Evolutionary conservation across 2,888 invertebrate genomes (phyloP), one percentile per base, ranked within the genome.

Genomic region (Andricus curvator): DNA sequence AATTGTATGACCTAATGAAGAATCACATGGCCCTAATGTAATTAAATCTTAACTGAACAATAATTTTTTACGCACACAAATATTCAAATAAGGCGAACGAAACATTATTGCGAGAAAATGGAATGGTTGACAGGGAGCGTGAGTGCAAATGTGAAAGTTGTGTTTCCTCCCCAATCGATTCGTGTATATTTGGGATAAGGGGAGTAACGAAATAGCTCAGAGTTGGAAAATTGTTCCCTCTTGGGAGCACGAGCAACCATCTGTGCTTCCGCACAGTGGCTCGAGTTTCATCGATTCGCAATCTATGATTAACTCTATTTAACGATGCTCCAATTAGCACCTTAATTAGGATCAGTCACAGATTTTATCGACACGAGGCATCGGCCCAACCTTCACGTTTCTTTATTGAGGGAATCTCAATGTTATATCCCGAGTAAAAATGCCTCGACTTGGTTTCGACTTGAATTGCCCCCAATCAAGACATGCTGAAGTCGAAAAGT

Each of bases 251-350:
- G 48, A 68, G 8, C 22, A 25, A 15, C 22, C 48, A 25, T 48
- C 44, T 68, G 68, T 22, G 44, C 25, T 48, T 68, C 29, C 48
- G 22, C 68, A 48, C 68, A 20, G 2, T 0, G 48, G 48, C 48
- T 68, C 68, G 48, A 25, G 29, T 68, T 68, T 68, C 68, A 68
- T 68, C 68, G 68, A 68, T 68, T 68, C 48, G 68, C 41, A 68
- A 29, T 68, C 78, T 79, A 78, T 51, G 9, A 82, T 80, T 64
- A 62, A 68, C 64, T 51, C 60, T 74, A 81, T 80, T 82, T 80
- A 81, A 80, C 78, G 80, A 79, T 67, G 64, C 22, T 67, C 81
- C 81, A 82, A 81, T 84, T 82, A 82, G 66, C 25, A 44, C 29
- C 37, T 82, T 82, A 82, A 82, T 84, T 81, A 67, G 81, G 78